Conservation (phyloP, 2,888 invertebrate genomes). For the Vesta saturnalis region DNA sequence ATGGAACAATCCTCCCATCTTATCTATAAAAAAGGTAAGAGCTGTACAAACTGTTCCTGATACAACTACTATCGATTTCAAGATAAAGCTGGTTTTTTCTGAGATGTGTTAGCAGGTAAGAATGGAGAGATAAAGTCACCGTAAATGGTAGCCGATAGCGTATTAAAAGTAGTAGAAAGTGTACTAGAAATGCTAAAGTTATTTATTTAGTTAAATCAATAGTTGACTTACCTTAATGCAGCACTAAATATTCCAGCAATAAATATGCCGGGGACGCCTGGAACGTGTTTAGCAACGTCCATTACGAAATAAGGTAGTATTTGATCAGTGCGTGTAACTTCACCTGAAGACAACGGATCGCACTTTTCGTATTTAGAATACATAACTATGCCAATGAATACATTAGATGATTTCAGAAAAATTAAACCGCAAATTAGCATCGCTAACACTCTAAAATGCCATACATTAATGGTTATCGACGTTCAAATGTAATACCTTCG, state of each 20-base stretch:
- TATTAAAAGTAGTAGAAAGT: neutral
- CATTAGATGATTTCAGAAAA: slow-evolving; percentile 44
- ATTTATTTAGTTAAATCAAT: neutral
- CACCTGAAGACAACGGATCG: slow-evolving; percentile 64
- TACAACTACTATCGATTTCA: neutral
- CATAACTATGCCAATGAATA: slow-evolving; percentile 68
- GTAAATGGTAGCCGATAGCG: neutral
- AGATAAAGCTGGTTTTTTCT: neutral
- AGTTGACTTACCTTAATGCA: slow-evolving; percentile 73
- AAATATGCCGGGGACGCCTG: slow-evolving; percentile 87
- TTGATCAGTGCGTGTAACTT: slow-evolving; percentile 74
- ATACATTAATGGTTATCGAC: neutral
- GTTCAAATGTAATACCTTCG: slow-evolving; percentile 60
- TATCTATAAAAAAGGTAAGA: neutral
- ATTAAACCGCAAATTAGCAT: neutral
- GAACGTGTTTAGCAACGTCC: slow-evolving; percentile 80
- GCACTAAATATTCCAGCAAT: slow-evolving; percentile 93
- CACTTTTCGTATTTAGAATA: slow-evolving; percentile 73
- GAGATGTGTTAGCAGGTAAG: neutral
- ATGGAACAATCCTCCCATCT: neutral
- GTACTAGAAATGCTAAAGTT: neutral
- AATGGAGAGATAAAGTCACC: neutral
- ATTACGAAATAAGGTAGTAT: slow-evolving; percentile 86
- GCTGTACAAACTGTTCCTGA: neutral
- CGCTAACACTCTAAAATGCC: neutral